Evolutionary conservation across 2,888 invertebrate species (phyloP).

Genomic region (Nomada fabriciana): DNA sequence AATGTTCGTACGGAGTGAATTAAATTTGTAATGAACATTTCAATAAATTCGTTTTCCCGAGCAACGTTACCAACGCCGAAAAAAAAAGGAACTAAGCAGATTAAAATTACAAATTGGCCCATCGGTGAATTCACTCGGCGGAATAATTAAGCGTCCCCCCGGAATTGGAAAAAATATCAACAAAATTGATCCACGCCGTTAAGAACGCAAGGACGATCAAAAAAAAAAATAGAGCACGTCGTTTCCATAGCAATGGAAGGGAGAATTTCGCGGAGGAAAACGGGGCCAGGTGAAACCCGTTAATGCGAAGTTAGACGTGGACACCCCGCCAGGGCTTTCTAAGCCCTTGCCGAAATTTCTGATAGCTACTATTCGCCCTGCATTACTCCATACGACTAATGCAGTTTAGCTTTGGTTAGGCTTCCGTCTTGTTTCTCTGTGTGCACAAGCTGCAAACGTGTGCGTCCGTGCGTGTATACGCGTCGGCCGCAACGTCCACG

Average conservation of each 20-base stretch:
- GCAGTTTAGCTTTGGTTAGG: slow-evolving; percentile 66
- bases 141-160: too few relatives aligned
- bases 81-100: too few relatives aligned
- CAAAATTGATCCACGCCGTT: neutral
- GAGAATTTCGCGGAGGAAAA: neutral
- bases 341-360: slow-evolving; percentile 55
- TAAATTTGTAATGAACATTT: too few relatives aligned
- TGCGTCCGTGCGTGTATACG: neutral
- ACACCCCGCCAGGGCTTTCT: slow-evolving; percentile 21
- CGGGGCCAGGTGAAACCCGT: slow-evolving; percentile 14
- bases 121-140: too few relatives aligned
- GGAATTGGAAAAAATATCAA: neutral
- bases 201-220: too few relatives aligned
- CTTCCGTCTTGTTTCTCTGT: slow-evolving; percentile 50
- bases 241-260: slow-evolving; percentile 4
- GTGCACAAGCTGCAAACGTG: too few relatives aligned
- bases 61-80: too few relatives aligned
- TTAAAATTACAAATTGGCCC: too few relatives aligned
- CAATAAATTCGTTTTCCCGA: too few relatives aligned
- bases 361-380: slow-evolving; percentile 33
- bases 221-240: neutral
- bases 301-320: slow-evolving; percentile 33
- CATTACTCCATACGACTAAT: slow-evolving; percentile 56
- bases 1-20: too few relatives aligned
- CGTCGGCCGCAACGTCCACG: neutral